Conservation (phyloP, 2,113 vertebrate species). For the Pluvialis apricaria region DNA sequence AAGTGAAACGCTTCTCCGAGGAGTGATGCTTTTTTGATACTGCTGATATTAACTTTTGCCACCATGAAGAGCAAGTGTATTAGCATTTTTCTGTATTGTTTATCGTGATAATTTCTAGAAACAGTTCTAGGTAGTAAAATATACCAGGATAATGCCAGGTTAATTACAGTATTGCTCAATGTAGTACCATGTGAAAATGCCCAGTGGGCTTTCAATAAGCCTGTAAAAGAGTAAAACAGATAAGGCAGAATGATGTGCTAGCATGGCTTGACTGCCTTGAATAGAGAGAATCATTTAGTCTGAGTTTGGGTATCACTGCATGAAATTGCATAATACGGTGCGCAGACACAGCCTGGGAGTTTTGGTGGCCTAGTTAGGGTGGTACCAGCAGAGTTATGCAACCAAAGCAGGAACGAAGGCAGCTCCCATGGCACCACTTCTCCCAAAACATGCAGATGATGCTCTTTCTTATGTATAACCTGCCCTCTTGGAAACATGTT, state of each 20-base stretch:
- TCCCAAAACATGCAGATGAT: background rate
- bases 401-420: background rate
- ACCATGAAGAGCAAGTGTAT: background rate
- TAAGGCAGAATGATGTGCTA: background rate
- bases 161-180: background rate
- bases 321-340: constrained; percentile 8
- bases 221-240: background rate
- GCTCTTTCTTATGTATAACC: background rate
- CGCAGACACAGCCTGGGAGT: background rate
- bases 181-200: background rate
- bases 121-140: background rate
- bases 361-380: constrained; percentile 45
- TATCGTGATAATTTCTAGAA: background rate
- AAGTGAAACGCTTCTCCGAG: background rate
- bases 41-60: background rate
- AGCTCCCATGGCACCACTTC: background rate
- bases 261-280: background rate
- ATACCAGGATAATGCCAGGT: background rate
- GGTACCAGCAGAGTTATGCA: constrained; percentile 45
- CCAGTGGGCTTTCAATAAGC: background rate
- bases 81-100: background rate
- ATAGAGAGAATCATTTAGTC: background rate
- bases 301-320: background rate
- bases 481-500: background rate
- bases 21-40: background rate